Evolutionary conservation across 2,113 vertebrate species (phyloP).

Genomic region (Crocuta crocuta): DNA sequence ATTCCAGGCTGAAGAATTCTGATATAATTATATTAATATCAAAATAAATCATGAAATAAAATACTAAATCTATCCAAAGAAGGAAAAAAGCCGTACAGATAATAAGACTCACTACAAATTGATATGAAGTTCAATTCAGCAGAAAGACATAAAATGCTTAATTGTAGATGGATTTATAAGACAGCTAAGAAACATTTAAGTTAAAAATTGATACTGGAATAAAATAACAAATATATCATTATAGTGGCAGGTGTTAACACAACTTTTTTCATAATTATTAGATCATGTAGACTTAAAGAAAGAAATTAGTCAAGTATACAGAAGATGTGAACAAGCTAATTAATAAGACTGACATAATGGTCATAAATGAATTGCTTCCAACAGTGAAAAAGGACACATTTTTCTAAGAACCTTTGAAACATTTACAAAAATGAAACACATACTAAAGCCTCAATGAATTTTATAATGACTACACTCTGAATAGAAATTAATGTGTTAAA

Average conservation of each 20-base stretch:
- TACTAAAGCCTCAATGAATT: neutral
- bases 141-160: neutral
- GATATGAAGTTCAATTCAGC: neutral
- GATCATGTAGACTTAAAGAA: neutral
- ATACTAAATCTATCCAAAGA: neutral
- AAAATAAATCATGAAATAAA: neutral
- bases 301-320: neutral
- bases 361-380: neutral
- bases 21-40: neutral
- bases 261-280: neutral
- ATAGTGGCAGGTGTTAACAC: neutral
- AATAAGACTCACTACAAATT: neutral
- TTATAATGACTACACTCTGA: neutral
- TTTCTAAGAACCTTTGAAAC: neutral
- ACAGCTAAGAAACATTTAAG: neutral
- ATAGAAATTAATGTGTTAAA: neutral
- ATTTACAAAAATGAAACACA: slow-evolving; percentile 2
- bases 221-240: neutral
- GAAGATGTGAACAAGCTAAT: neutral
- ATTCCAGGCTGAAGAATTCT: neutral
- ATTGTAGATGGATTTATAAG: neutral
- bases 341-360: neutral
- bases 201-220: neutral
- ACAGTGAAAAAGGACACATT: neutral
- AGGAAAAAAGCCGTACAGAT: neutral